Evolutionary conservation across 2,888 invertebrate genomes (phyloP), one percentile per base, ranked within the genome.

Genomic region (Monopis laevigella): DNA sequence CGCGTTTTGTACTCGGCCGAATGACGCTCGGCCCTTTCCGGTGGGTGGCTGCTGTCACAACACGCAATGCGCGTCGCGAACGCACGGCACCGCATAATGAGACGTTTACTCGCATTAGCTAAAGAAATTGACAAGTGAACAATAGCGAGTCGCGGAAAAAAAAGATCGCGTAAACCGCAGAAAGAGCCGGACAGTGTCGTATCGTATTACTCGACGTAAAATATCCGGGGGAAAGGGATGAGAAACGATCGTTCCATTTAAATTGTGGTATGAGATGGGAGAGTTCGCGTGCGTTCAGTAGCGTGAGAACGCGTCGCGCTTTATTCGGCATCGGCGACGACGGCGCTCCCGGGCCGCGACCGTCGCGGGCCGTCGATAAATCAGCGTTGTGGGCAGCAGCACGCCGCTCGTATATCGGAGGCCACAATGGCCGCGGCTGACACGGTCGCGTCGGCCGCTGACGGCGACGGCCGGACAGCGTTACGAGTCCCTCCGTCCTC

Each of bases 101-200:
- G 78, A 78, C 77, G 80, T 74, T 78, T 78, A 72, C 77, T 80
- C 80, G 73, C 75, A 80, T 80, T 80, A 80, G 80, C 80, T 72
- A 75, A 80, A 80, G 77, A 74, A 80, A 78, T 78, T 78, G 80
- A 80, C 77, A 78, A 77, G 77, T 80, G 80, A 77, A 80, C 80
- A 80, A 80, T 80, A 77, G 78, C 69, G 61, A 62, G 56, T 54
- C 60, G 56, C 61, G 59, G 66, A 65, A 59, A 71, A 77, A 77
- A 77, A 73, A 58, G 64, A 71, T 62, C 55, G 67, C 65, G 68
- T 70, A 64, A 72, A 69, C 68, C 58, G 68, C 68, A 77, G 75
- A 78, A 77, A 72, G 73, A 70, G 75, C 75, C 72, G 78, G 77
- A 77, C 78, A 75, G 78, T 78, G 74, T 75, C 74, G 78, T 80